A percentile compares a stretch with the other conserved stretches of the same genome.
phyloP scores from a whole-genome alignment of 2,888 invertebrate genomes.

The Agelastica alni region DNA sequence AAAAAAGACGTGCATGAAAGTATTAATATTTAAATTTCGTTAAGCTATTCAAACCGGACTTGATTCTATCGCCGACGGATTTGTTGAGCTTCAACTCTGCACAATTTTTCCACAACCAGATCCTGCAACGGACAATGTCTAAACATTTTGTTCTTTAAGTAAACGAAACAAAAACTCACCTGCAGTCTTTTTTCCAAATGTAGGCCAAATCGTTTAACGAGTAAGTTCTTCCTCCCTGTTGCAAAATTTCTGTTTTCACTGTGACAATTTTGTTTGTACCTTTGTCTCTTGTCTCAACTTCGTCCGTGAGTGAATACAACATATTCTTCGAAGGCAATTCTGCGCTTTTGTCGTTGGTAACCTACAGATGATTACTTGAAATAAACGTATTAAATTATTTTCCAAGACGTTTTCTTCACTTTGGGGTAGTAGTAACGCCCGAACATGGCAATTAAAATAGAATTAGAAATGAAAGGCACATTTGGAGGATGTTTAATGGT shows the following conservation, averaged over 20 bases:
- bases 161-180: slow-evolving; percentile 41
- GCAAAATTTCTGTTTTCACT: slow-evolving; percentile 61
- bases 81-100: slow-evolving; percentile 42
- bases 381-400: no score
- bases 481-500: no score
- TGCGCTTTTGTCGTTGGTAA: slow-evolving; percentile 26
- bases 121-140: slow-evolving; percentile 49
- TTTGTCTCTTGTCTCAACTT: slow-evolving; percentile 45
- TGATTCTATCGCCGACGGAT: slow-evolving; percentile 44
- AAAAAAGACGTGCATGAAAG: no score
- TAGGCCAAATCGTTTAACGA: slow-evolving; percentile 65
- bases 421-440: no score
- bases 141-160: background rate
- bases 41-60: no score
- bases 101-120: slow-evolving; percentile 65
- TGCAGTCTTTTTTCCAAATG: slow-evolving; percentile 72
- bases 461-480: no score
- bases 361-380: slow-evolving; percentile 23
- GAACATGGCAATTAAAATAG: no score
- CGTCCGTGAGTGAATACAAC: slow-evolving; percentile 13
- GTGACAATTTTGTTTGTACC: slow-evolving; percentile 49
- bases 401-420: no score
- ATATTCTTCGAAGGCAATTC: slow-evolving; percentile 24
- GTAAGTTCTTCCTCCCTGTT: slow-evolving; percentile 62
- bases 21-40: no score